phyloP scores from a whole-genome alignment of 2,113 vertebrate species.

The Helogale parvula region DNA sequence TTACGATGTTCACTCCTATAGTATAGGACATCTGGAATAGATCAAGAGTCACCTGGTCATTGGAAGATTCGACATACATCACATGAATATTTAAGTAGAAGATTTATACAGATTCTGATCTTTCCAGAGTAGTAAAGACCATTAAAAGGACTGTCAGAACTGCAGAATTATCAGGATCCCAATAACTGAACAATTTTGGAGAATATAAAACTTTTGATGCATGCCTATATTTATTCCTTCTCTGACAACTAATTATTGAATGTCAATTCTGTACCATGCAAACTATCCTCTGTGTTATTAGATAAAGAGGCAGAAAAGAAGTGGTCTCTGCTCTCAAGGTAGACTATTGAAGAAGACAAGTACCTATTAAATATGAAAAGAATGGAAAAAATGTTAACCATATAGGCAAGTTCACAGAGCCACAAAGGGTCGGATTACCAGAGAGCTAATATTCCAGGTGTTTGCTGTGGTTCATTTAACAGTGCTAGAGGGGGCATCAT shows the following conservation, averaged over 20 bases:
- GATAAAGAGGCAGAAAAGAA: not conserved
- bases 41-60: not conserved
- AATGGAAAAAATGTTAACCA: not conserved
- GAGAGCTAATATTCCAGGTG: not conserved
- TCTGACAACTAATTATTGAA: not conserved
- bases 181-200: not conserved
- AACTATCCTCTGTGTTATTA: not conserved
- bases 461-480: not conserved
- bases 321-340: not conserved
- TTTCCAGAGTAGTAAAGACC: not conserved
- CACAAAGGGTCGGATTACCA: not conserved
- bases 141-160: not conserved
- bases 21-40: not conserved
- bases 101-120: not conserved
- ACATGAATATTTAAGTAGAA: not conserved
- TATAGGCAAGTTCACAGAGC: not conserved
- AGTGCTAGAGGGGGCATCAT: not conserved
- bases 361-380: not conserved
- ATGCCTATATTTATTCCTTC: not conserved
- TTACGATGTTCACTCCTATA: fast-evolving
- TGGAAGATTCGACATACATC: not conserved
- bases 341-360: not conserved
- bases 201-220: not conserved
- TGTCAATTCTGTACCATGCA: not conserved
- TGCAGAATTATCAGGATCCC: not conserved